Evolutionary conservation across 2,888 invertebrate genomes (phyloP), one percentile per base, ranked within the genome.

Genomic region (Himalopsyche anomala): DNA sequence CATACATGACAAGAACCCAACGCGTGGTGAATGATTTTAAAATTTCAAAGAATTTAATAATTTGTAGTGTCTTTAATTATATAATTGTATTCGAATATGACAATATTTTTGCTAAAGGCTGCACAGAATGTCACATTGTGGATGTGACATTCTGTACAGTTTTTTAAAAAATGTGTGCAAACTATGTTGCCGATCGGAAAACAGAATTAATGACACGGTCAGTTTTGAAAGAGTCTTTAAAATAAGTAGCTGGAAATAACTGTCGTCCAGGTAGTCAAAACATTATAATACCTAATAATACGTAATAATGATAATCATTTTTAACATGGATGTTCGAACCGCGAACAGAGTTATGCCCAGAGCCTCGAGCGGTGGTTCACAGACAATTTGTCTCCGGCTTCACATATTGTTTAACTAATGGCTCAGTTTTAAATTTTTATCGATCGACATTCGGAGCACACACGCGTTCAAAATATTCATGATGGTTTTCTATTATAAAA

Each of bases 261-360:
- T 84, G 87, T 87, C 87, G 84, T 83, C 62, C 87, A 84, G 87
- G 86, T 87, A 86, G 86, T 86, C 84, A 56, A 84, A 79, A 82
- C 86, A 87, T 87, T 87, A 87, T 86, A 87, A 87, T 86, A 83
- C 87, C 84, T 87, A 87, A 87, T 87, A 87, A 87, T 87, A 86
- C 86, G 85, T 86, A 87, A 87, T 87, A 86, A 87, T 87, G 86
- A 85, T 87, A 86, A 87, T 87, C 84, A 85, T 86, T 81, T 62
- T 80, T 82, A 85, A 86, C 86, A 81, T 80, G 83, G 86, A 84
- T 84, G 85, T 83, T 84, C 79, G 85, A 84, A 62, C 80, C 85
- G 83, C 79, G 85, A 85, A 81, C 87, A 83, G 62, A 84, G 80
- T 51, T 54, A 81, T 81, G 36, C 83, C 80, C 19, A n/a, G 45